A percentile compares a stretch with the other conserved stretches of the same genome.
phyloP scores from a whole-genome alignment of 2,113 vertebrate species.

The Prietella phreatophila region DNA sequence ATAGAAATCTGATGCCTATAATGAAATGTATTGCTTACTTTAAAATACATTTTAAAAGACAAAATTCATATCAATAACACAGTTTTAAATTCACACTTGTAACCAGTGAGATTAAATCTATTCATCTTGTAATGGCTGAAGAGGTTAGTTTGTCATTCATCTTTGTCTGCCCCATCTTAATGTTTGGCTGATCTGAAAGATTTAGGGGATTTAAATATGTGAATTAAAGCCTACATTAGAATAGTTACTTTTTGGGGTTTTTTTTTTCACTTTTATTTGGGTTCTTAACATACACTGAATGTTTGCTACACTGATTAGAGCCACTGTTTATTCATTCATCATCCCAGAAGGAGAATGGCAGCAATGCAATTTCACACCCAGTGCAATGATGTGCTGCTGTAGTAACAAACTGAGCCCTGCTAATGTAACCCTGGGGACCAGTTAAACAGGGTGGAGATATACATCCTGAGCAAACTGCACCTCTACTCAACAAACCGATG shows the following conservation, averaged over 20 bases:
- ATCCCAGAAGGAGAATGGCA: slow-evolving; percentile 27
- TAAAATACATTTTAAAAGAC: neutral
- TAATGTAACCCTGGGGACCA: slow-evolving; percentile 26
- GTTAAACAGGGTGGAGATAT: slow-evolving; percentile 30
- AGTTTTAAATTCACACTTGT: neutral
- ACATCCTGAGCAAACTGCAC: slow-evolving; percentile 38
- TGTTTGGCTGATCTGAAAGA: neutral
- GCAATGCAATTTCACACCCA: slow-evolving; percentile 42
- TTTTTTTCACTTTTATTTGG: slow-evolving; percentile 24
- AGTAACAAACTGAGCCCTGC: slow-evolving; percentile 22
- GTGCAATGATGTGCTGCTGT: slow-evolving; percentile 38
- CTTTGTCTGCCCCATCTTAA: neutral
- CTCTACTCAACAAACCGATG: slow-evolving; percentile 28
- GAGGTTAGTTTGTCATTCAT: neutral
- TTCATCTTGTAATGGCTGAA: neutral
- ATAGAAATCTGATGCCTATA: neutral
- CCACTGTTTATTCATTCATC: slow-evolving; percentile 31
- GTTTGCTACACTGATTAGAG: slow-evolving; percentile 6
- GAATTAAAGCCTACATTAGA: neutral
- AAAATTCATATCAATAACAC: neutral
- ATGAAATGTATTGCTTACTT: neutral
- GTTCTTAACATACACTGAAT: neutral
- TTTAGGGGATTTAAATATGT: slow-evolving; percentile 4
- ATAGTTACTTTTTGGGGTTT: neutral
- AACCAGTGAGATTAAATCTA: neutral